Evolutionary conservation across 1,140 invertebrate genomes (phyloP), one percentile per base, ranked within the genome.

Genomic region (Calosoma granatense): DNA sequence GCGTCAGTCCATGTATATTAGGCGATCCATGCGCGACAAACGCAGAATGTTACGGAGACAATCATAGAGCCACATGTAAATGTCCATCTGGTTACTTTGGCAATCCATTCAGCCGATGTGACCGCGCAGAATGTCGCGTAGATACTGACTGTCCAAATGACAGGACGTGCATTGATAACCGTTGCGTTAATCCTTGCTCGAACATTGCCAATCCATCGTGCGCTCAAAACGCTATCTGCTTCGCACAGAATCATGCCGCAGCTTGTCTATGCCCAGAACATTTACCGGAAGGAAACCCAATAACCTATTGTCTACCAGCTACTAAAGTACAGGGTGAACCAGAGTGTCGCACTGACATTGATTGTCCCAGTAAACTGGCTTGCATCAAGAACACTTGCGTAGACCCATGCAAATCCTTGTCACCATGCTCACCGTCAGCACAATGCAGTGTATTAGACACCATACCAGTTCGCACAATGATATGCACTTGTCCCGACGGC

Each of bases 401-500:
- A 1, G 85, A 93, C 68, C 89, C 88, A 26, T 90, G 88, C 66
- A 71, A 76, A 19, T 79, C 80, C 67, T 76, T 94, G 23, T 81
- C 80, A 63, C 86, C 88, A 2, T 89, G 90, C 58, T 72, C 81
- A 39, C 76, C 77, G 41, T 83, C 81, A 39, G 82, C 88, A 1
- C 76, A 80, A 39, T 93, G 90, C 69, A 82, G 80, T 60, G 88
- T 91, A 2, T 76, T 90, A 1, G 86, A 92, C 65, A 90, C 87
- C 15, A 75, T 87, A 20, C 90, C 90, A 1, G 85, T 92, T 11
- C 72, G 88, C 53, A 92, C 88, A 0, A 86, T 93, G 81, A 84
- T 87, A 30, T 92, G 89, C 66, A 86, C 87, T 53, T 92, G 90
- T 65, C 85, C 88, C 0, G 85, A 88, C 63, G 87, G 87, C 15